Evolutionary conservation across 2,797 vertebrate genomes (phyloP).

Genomic region (Pantherophis vulpinus): DNA sequence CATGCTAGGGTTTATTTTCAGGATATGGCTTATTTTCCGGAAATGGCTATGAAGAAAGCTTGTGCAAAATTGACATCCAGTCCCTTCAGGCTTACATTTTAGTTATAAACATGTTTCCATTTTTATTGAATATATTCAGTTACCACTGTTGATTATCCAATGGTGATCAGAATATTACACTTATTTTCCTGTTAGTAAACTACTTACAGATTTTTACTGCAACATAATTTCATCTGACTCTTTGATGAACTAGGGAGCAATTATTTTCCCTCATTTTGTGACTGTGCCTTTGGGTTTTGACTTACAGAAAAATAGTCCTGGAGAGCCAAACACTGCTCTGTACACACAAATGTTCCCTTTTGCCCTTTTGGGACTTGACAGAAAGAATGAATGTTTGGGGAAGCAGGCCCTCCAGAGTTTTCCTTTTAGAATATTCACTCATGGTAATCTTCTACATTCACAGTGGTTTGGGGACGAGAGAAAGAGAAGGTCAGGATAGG

Average conservation of each 20-base stretch:
- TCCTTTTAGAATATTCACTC: neutral
- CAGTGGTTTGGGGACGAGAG: neutral
- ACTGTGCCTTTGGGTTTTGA: neutral
- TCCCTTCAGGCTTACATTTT: neutral
- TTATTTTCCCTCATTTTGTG: neutral
- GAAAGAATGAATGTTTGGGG: neutral
- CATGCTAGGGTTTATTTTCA: too few relatives aligned
- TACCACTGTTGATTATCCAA: neutral
- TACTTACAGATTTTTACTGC: neutral
- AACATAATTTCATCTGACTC: neutral
- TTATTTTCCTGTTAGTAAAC: neutral
- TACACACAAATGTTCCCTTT: neutral
- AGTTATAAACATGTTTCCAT: neutral
- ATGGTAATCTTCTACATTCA: neutral
- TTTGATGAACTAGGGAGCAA: neutral
- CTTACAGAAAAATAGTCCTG: neutral
- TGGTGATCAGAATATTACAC: neutral
- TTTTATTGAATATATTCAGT: neutral
- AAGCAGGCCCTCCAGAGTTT: neutral
- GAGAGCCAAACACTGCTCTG: neutral
- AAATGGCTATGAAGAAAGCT: neutral
- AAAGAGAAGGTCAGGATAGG: neutral
- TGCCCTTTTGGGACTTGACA: neutral
- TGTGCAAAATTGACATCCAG: neutral
- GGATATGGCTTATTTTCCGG: too few relatives aligned